Evolutionary conservation across 1,140 invertebrate species (phyloP).

Genomic region (Elysia chlorotica): DNA sequence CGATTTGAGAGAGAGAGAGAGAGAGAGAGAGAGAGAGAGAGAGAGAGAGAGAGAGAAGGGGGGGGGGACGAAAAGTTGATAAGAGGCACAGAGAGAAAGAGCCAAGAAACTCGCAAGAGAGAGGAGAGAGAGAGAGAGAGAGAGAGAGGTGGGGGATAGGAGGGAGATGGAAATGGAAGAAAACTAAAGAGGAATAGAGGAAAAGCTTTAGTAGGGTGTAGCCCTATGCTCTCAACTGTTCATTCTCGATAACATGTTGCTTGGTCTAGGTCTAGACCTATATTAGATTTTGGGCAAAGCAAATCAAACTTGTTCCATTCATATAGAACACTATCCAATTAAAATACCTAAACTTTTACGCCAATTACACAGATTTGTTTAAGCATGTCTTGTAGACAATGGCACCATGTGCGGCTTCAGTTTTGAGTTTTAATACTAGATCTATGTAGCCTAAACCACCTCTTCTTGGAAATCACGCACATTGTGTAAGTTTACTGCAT

Average conservation of each 20-base stretch:
- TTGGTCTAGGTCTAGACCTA: too few species aligned
- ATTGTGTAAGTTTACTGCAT: too few species aligned
- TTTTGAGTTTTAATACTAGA: too few species aligned
- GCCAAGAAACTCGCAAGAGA: not conserved
- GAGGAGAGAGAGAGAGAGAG: not conserved
- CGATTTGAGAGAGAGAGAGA: not conserved
- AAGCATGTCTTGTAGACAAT: too few species aligned
- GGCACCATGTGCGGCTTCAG: too few species aligned
- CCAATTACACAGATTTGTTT: not conserved
- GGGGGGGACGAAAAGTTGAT: not conserved
- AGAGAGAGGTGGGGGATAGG: not conserved
- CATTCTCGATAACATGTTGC: too few species aligned
- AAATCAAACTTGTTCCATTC: not conserved
- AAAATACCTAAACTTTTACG: not conserved
- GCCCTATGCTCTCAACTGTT: too few species aligned
- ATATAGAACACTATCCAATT: not conserved
- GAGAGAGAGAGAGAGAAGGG: not conserved
- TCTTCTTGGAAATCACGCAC: too few species aligned
- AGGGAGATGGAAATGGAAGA: not conserved
- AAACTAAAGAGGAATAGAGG: not conserved
- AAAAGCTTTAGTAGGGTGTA: too few species aligned
- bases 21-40: not conserved
- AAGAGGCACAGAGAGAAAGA: not conserved
- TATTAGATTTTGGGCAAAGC: too few species aligned
- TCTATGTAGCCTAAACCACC: too few species aligned